Evolutionary conservation across 2,113 vertebrate species (phyloP), one percentile per base, ranked within the genome.

Genomic region (Labeo rohita): DNA sequence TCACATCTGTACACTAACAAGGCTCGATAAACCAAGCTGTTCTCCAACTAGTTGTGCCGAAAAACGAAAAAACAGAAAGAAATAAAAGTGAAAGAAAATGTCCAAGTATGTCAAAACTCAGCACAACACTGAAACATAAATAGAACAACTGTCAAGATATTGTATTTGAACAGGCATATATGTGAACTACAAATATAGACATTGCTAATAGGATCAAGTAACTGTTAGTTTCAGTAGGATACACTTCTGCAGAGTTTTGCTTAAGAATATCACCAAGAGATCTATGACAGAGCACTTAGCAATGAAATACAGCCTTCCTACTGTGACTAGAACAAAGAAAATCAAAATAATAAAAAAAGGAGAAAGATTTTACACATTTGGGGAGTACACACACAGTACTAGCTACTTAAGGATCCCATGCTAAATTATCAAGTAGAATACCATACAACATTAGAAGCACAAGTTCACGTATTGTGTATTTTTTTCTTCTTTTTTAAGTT

Each of bases 71-170:
- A 89, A 84, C 36, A 68, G 92, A 95, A 89, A 90, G 87, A 94
- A 87, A 93, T 93, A 92, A 89, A 88, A 89, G 90, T 90, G 90
- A 91, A 89, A 89, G 93, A 92, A 88, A 93, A 87, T 72, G 74
- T 79, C 65, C 72, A 91, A 93, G 88, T 92, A 94, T 81, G 79
- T 73, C 65, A 28, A 83, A 96, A 96, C 95, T 95, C 95, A 95
- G 94, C 95, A 97, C 96, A 89, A 97, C 96, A 97, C 96, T 97
- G 95, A 97, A 96, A 99, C 96, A 96, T 96, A 96, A 95, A 96
- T 96, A 96, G 95, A 95, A 96, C 95, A 96, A 95, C 95, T 95
- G 95, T 94, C 94, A 97, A 97, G 96, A 98, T 96, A 96, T 97
- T 96, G 97, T 98, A 93, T 93, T 95, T 93, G 94, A 97, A 98